phyloP scores from a whole-genome alignment of 1,140 invertebrate species.

The Nephila pilipes region DNA sequence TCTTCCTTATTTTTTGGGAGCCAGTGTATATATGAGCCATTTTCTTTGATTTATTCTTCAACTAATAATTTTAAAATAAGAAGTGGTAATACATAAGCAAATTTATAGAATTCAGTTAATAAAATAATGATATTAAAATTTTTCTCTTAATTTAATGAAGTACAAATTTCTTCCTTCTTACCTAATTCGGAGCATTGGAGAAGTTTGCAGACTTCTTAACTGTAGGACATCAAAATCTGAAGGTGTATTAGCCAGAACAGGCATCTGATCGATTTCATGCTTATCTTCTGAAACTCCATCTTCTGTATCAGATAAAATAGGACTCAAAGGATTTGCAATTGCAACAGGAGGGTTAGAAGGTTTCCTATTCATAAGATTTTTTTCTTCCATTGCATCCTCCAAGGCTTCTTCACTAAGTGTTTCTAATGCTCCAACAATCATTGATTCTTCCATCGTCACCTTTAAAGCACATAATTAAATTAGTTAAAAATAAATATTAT shows the following conservation, averaged over 20 bases:
- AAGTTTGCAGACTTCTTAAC: slow-evolving; percentile 56
- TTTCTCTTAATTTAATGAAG: neutral
- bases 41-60: neutral
- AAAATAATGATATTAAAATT: too few relatives aligned
- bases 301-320: slow-evolving; percentile 74
- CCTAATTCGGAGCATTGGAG: slow-evolving; percentile 66
- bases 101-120: too few relatives aligned
- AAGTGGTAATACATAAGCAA: too few relatives aligned
- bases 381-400: slow-evolving; percentile 85
- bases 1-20: too few relatives aligned
- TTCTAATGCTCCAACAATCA: slow-evolving; percentile 95
- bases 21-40: too few relatives aligned
- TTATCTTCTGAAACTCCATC: slow-evolving; percentile 51
- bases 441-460: slow-evolving; percentile 95
- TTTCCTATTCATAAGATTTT: neutral
- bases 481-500: neutral
- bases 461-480: slow-evolving; percentile 79
- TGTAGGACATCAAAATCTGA: slow-evolving; percentile 73
- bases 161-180: slow-evolving; percentile 10
- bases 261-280: slow-evolving; percentile 30
- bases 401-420: slow-evolving; percentile 94
- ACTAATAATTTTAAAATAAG: too few relatives aligned
- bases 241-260: slow-evolving; percentile 56
- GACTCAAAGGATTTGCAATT: slow-evolving; percentile 72
- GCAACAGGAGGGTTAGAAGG: neutral